These are phyloP conservation scores for Parnassius glacialis DNA, from an alignment of 2,888 invertebrate species.

Conservation along the genomic window DNA sequence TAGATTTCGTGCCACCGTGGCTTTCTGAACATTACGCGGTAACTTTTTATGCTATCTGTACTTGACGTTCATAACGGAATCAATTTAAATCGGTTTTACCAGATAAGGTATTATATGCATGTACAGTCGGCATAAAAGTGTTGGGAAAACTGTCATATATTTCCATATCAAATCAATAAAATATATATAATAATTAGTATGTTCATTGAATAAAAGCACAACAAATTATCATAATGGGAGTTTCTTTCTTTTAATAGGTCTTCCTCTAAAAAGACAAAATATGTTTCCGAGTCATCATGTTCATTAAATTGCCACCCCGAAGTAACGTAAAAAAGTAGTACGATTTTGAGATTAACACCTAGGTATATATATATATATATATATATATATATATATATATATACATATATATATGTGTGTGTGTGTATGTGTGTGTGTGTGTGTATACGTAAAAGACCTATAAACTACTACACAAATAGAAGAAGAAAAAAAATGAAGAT, in stretches of 20 bases:
- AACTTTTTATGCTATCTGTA: constrained; percentile 57
- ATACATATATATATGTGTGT: too few relatives aligned
- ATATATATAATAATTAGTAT: too few relatives aligned
- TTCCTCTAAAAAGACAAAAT: background rate
- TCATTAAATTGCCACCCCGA: too few relatives aligned
- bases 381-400: too few relatives aligned
- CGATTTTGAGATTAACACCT: too few relatives aligned
- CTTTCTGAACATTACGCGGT: constrained; percentile 38
- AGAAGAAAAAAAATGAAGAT: too few relatives aligned
- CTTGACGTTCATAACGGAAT: constrained; percentile 47
- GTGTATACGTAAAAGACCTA: too few relatives aligned
- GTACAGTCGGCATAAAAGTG: constrained; percentile 17
- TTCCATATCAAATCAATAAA: background rate
- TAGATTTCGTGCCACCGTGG: constrained; percentile 37
- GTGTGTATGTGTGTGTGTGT: too few relatives aligned
- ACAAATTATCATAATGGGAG: background rate
- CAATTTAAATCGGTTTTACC: constrained; percentile 57
- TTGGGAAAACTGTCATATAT: constrained; percentile 4
- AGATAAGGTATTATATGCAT: constrained; percentile 28
- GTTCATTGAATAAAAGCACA: background rate
- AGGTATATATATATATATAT: too few relatives aligned
- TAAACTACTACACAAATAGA: too few relatives aligned
- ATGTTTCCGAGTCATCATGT: background rate
- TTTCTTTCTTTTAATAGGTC: too few relatives aligned
- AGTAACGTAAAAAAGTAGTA: too few relatives aligned